Percentiles rank a stretch among this genome's conserved stretches.
Evolutionary conservation across 2,888 invertebrate genomes (phyloP).

Genomic region (Eupithecia inturbata): DNA sequence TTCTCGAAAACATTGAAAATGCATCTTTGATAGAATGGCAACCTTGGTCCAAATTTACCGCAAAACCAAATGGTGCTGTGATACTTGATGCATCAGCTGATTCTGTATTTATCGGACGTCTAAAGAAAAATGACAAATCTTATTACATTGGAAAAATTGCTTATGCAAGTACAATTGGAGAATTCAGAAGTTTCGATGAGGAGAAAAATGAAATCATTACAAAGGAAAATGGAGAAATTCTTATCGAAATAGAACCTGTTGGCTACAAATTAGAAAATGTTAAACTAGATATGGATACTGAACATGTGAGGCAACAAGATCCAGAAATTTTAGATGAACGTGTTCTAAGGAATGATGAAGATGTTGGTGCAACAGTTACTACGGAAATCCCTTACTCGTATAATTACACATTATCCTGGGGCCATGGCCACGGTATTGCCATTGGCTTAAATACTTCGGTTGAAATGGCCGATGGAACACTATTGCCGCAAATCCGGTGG

Average conservation of each 20-base stretch:
- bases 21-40: conserved; percentile 91
- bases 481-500: conserved; percentile 87
- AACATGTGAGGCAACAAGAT: conserved; percentile 76
- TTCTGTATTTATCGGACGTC: conserved; percentile 72
- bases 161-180: conserved; percentile 86
- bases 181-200: conserved; percentile 87
- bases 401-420: conserved; percentile 90
- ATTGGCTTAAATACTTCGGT: conserved; percentile 88
- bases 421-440: conserved; percentile 89
- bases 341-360: conserved; percentile 81
- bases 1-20: conserved; percentile 90
- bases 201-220: conserved; percentile 79
- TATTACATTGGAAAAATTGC: conserved; percentile 89
- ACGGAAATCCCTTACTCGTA: conserved; percentile 89
- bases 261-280: conserved; percentile 89
- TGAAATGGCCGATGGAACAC: conserved; percentile 83
- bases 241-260: conserved; percentile 91
- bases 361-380: conserved; percentile 85
- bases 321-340: conserved; percentile 82
- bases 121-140: conserved; percentile 70
- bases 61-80: conserved; percentile 88
- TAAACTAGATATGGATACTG: conserved; percentile 83
- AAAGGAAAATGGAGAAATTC: conserved; percentile 88
- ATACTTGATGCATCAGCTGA: conserved; percentile 79
- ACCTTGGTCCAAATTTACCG: conserved; percentile 88